These are phyloP conservation scores for Bilobella aurantiaca DNA, from an alignment of 1,140 invertebrate species.

Conservation along the genomic window DNA sequence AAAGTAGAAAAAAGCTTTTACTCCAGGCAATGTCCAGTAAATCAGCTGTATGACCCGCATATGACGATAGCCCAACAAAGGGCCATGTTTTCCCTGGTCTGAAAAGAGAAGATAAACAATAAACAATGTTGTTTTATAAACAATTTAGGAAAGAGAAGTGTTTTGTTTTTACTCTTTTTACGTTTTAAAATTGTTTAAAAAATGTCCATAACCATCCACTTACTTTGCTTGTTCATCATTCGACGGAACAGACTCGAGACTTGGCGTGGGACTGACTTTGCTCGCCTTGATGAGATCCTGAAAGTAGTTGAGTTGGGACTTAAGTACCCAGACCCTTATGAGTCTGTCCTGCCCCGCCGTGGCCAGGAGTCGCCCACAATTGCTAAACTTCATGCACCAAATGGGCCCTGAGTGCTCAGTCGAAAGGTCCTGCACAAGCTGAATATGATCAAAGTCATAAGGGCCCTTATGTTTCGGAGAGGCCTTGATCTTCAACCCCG, in stretches of 20 bases:
- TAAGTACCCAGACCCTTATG: conserved; percentile 84
- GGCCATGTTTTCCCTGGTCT: conserved; percentile 40
- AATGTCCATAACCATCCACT: conserved; percentile 29
- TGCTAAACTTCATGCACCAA: conserved; percentile 98
- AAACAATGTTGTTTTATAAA: not conserved
- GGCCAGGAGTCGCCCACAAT: conserved; percentile 80
- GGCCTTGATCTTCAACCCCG: conserved; percentile 56
- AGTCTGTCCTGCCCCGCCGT: conserved; percentile 92
- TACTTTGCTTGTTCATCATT: conserved; percentile 57
- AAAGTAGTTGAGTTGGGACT: conserved; percentile 77
- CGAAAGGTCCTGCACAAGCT: conserved; percentile 65
- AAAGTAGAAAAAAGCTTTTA: conserved; percentile 91
- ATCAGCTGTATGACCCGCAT: conserved; percentile 90
- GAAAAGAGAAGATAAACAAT: not conserved
- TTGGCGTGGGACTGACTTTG: conserved; percentile 70
- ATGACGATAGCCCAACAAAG: conserved; percentile 89
- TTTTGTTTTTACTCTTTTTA: too few relatives aligned
- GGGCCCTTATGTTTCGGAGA: conserved; percentile 91
- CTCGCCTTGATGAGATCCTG: conserved; percentile 86
- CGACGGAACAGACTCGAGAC: conserved; percentile 61
- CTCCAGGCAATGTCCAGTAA: conserved; percentile 64
- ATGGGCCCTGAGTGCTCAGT: conserved; percentile 82
- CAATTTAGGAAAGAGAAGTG: too few relatives aligned
- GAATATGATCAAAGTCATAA: conserved; percentile 77
- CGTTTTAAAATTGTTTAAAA: too few relatives aligned